Conservation (phyloP, 2,797 vertebrate species). For the Adelosebastes latens region DNA sequence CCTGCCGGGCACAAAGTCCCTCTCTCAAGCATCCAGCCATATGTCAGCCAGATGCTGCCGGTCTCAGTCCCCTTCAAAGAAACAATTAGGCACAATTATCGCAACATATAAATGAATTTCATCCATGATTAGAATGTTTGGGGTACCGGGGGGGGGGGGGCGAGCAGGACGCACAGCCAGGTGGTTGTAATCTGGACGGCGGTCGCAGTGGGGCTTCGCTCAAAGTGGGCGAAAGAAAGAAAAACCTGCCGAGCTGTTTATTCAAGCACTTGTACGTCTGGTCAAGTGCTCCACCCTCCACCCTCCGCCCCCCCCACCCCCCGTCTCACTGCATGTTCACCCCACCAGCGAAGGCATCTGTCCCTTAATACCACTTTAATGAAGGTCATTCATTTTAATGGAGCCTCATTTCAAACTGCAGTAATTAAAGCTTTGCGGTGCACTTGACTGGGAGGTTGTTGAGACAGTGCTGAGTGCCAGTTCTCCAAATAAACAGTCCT, state of each 20-base stretch:
- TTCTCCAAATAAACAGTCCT: slow-evolving; percentile 78
- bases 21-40: slow-evolving; percentile 62
- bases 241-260: slow-evolving; percentile 79
- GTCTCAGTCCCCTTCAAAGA: slow-evolving; percentile 81
- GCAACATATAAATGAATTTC: slow-evolving; percentile 87
- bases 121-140: slow-evolving; percentile 83
- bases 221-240: slow-evolving; percentile 51
- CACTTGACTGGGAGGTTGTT: slow-evolving; percentile 72
- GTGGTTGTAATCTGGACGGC: slow-evolving; percentile 83
- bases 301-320: background rate
- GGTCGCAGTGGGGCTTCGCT: slow-evolving; percentile 69
- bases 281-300: slow-evolving; percentile 70
- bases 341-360: slow-evolving; percentile 72
- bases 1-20: slow-evolving; percentile 73
- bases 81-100: slow-evolving; percentile 87
- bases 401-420: slow-evolving; percentile 77
- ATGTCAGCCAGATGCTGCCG: slow-evolving; percentile 82
- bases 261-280: slow-evolving; percentile 79
- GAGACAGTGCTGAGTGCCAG: slow-evolving; percentile 56
- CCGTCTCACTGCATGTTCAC: slow-evolving; percentile 37
- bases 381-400: slow-evolving; percentile 85
- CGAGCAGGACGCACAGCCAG: slow-evolving; percentile 68
- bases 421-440: slow-evolving; percentile 76
- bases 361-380: slow-evolving; percentile 81
- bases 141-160: slow-evolving; percentile 27